Base-by-base conservation (phyloP, 2,113 vertebrate genomes). In the Paralichthys olivaceus region DNA sequence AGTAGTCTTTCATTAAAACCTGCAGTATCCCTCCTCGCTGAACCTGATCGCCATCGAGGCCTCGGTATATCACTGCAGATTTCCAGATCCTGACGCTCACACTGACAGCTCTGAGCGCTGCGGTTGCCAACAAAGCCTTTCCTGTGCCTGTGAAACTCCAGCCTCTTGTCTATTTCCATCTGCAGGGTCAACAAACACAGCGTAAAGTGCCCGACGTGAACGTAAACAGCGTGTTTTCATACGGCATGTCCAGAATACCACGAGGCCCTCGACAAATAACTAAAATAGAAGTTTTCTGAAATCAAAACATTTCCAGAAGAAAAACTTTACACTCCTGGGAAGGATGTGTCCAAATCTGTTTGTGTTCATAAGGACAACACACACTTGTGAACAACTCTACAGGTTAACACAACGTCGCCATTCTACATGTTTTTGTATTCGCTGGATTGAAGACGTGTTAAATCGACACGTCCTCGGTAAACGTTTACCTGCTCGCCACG, bases 201-300 rank as follows among this genome's bases (percentile, higher is more conserved):
- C 7, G 37, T 63, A 47, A 86, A 79, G 80, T 58, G 69, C 37
- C 88, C 82, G 71, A 77, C 85, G 77, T 78, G 88, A 85, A 92
- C 83, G 89, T 80, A 90, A 87, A 89, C 85, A 89, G 80, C 78
- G 79, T 89, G 86, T 92, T 94, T 92, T 92, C 74, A 57, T 75
- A 91, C 59, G 73, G 81, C 80, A 87, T 65, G 86, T 80, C 79
- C 73, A 54, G 86, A 87, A 90, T 84, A 72, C 87, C 80, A 34
- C 4, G 32, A 79, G 84, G 78, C 75, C 79, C 83, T 90, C 74
- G 25, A 88, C 75, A 90, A 91, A 92, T 87, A 89, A 87, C 77
- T 77, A 79, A 87, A 88, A 80, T 85, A 90, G 76, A 65, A 47
- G 64, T 69, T 86, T 69, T 49, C 43, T 69, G 26, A 4, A 88